Base-by-base conservation (phyloP, 1,140 invertebrate genomes). In the Calephelis virginiensis region DNA sequence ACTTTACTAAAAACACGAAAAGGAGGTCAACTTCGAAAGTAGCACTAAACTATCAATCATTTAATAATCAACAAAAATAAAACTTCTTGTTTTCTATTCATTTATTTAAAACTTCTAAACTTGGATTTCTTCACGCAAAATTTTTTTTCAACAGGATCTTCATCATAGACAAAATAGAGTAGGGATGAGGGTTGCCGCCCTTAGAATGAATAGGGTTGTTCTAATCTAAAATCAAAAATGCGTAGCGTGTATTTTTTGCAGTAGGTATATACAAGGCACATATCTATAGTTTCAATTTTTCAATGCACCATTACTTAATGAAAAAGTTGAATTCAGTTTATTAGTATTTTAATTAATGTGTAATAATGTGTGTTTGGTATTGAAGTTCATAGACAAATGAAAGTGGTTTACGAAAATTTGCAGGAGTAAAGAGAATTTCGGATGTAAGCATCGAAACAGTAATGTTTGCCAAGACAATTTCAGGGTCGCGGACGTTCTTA, bases 391-490 rank as follows among this genome's bases (percentile, higher is more conserved):
- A 48, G 46, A 49, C 56, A 67, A 66, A 67, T 61, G 68, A 70
- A 70, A 72, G 64, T 62, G 40, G 45, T 61, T 47, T 14, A 47
- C 8, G 14, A 45, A 17, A 62, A 61, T 45, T 43, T n/a, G 8
- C n/a, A 28, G 28, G 28, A 28, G 28, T 28, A 28, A 14, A 47
- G 63, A 72, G 74, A 68, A 74, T 72, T 68, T 64, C 53, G 63
- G 63, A 74, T 83, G 83, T 81, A 84, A 81, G 80, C 37, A 80
- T 69, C 72, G 68, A 79, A 83, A 80, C 75, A 84, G 81, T 83
- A 79, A 74, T 69, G 69, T 80, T 80, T 87, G 87, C 87, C 87
- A 90, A 90, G 80, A 80, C 78, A 75, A 73, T 81, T 85, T 88
- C 87, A 90, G 74, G 87, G 87, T 82, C 84, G 79, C 77, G 78